Conservation (phyloP, 2,888 invertebrate genomes). For the Parnassius glacialis region DNA sequence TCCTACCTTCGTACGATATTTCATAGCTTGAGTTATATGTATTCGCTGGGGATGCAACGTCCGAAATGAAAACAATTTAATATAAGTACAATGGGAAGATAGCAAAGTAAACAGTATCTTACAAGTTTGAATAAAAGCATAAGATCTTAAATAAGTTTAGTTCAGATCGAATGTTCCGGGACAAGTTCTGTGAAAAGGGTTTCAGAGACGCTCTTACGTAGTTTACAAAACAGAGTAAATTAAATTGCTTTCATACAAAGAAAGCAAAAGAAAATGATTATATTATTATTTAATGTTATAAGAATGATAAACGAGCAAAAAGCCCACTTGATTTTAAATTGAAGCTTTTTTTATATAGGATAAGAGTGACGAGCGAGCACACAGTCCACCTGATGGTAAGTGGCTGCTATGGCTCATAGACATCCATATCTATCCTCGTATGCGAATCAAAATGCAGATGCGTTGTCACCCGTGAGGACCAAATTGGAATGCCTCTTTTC, state of each 20-base stretch:
- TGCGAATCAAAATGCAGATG: too few relatives aligned
- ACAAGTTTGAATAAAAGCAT: constrained; percentile 69
- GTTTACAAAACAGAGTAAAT: constrained; percentile 60
- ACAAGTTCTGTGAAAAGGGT: constrained; percentile 74
- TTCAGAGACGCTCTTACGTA: constrained; percentile 49
- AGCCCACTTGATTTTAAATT: too few relatives aligned
- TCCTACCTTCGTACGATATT: constrained; percentile 28
- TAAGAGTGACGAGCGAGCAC: too few relatives aligned
- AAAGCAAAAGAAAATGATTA: constrained; percentile 46
- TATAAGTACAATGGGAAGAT: constrained; percentile 65
- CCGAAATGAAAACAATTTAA: constrained; percentile 61
- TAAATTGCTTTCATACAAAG: constrained; percentile 66
- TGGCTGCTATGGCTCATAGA: too few relatives aligned
- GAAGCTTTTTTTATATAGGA: too few relatives aligned
- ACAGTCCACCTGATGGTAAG: too few relatives aligned
- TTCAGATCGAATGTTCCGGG: constrained; percentile 70
- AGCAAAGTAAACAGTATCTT: constrained; percentile 70
- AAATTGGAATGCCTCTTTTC: too few relatives aligned
- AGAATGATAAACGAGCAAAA: too few relatives aligned
- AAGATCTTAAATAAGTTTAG: constrained; percentile 70
- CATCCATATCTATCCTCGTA: too few relatives aligned
- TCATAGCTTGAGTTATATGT: constrained; percentile 16
- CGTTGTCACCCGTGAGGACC: too few relatives aligned
- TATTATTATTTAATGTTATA: constrained; percentile 1
- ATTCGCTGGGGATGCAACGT: constrained; percentile 32